Conservation (phyloP, 1,140 invertebrate genomes). For the Zaprionus capensis region DNA sequence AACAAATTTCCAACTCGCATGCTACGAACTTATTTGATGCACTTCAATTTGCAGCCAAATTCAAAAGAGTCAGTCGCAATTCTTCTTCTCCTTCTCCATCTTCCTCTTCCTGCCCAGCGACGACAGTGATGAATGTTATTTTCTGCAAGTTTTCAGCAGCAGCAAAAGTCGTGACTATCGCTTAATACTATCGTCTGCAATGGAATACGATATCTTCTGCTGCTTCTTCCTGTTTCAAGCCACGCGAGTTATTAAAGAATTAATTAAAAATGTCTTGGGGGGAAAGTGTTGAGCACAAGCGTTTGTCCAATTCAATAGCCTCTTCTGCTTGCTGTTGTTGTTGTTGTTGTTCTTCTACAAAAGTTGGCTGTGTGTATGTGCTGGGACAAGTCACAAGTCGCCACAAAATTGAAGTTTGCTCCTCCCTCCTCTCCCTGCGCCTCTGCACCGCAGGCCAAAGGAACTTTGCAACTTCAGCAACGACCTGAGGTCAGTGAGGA, state of each 20-base stretch:
- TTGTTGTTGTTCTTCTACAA: slow-evolving; percentile 43
- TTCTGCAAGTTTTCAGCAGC: slow-evolving; percentile 41
- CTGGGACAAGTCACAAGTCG: slow-evolving; percentile 43
- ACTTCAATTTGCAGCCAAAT: slow-evolving; percentile 44
- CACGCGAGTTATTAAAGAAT: slow-evolving; percentile 26
- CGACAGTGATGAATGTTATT: slow-evolving; percentile 71
- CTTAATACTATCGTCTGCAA: neutral
- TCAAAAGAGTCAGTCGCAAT: slow-evolving; percentile 13
- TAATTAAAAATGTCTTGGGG: slow-evolving; percentile 24
- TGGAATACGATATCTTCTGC: neutral
- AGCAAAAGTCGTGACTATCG: slow-evolving; percentile 9
- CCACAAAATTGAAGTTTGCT: slow-evolving; percentile 60
- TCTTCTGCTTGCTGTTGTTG: slow-evolving; percentile 28
- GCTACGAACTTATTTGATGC: slow-evolving; percentile 60
- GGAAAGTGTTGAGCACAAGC: slow-evolving; percentile 70
- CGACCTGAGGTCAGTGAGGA: slow-evolving; percentile 27
- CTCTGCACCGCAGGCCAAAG: neutral
- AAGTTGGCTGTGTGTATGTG: slow-evolving; percentile 32
- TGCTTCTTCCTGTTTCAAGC: neutral
- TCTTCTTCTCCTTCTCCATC: neutral
- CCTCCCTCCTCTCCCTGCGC: neutral
- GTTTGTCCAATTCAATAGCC: slow-evolving; percentile 48
- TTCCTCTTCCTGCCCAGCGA: neutral
- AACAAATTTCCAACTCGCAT: slow-evolving; percentile 65
- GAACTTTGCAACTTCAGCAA: slow-evolving; percentile 43